Base-by-base conservation (phyloP, 2,888 invertebrate species). In the Rapana venosa region DNA sequence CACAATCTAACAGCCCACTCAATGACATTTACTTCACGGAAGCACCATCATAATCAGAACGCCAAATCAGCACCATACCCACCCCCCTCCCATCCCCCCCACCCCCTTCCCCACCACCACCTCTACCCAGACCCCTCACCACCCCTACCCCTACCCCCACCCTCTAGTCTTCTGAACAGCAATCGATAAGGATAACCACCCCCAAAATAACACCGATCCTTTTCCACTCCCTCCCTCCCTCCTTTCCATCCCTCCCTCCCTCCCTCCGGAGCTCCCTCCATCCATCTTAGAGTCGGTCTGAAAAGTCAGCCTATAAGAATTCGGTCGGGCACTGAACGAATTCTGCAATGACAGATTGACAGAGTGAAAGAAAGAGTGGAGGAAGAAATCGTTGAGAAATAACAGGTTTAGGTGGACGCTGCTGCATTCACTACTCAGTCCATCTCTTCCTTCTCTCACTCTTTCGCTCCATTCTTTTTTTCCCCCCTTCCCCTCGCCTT, bases 261-360 rank as follows among this genome's bases (percentile, higher is more conserved):
- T 47, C 47, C 47, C 2, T 47, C 47, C 47, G 8, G 47, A n/a
- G n/a, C n/a, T n/a, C n/a, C n/a, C n/a, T n/a, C 47, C 8, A 47
- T 47, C 47, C 47, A 47, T 47, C 47, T n/a, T 47, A 47, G 47
- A 47, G 47, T 47, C 47, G 8, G 47, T 47, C 47, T 47, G 4
- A 47, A 47, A 47, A 47, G 47, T 47, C 47, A 47, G 47, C 47
- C 47, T 47, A 47, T 47, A 47, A 47, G 20, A 87, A 90, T 74
- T 87, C 90, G 22, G 90, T 90, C 79, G 58, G 90, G 32, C 32
- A 1, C 81, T 81, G 32, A 35, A 86, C 47, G 30, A 66, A 66
- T 66, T 66, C 26, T 66, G 66, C 22, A 26, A 79, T 79, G 35
- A 79, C 17, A 15, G 79, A 79, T 35, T 32, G 79, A 32, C 79